These are phyloP conservation scores for Phalacrocorax aristotelis DNA, from an alignment of 2,113 vertebrate genomes.

Conservation along the genomic window DNA sequence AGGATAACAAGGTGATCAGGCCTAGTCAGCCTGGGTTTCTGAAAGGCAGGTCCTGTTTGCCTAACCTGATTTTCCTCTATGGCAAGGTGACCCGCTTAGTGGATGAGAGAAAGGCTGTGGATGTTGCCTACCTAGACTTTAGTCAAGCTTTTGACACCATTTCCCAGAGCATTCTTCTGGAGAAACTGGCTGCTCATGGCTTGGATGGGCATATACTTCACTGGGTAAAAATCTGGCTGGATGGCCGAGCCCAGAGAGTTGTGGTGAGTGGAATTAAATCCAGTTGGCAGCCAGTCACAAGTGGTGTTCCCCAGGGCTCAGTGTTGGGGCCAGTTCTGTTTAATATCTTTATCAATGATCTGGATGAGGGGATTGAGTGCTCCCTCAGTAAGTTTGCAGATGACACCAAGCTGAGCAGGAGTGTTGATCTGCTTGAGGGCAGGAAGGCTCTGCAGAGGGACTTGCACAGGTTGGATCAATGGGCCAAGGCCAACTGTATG, in stretches of 20 bases:
- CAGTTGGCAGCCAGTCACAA: not conserved
- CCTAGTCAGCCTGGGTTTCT: not conserved
- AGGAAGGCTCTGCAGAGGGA: not conserved
- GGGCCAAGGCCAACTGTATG: too few species aligned
- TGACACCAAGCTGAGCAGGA: not conserved
- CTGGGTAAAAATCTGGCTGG: not conserved
- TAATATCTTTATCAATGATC: not conserved
- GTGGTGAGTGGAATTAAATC: not conserved
- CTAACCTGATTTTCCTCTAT: not conserved
- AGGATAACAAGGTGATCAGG: not conserved
- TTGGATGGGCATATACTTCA: rapidly evolving
- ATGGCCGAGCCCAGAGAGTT: not conserved
- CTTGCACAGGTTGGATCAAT: not conserved
- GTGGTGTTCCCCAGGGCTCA: not conserved
- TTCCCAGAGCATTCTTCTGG: not conserved
- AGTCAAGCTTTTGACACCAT: not conserved
- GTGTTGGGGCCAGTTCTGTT: not conserved
- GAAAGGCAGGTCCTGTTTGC: not conserved
- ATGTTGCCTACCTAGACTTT: not conserved
- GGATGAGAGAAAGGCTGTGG: not conserved
- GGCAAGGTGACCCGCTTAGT: not conserved
- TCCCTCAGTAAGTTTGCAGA: not conserved
- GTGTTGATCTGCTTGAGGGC: not conserved
- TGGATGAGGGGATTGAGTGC: not conserved
- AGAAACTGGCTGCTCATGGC: not conserved